Conservation (phyloP, 2,888 invertebrate species). For the Balanococcus diminutus region DNA sequence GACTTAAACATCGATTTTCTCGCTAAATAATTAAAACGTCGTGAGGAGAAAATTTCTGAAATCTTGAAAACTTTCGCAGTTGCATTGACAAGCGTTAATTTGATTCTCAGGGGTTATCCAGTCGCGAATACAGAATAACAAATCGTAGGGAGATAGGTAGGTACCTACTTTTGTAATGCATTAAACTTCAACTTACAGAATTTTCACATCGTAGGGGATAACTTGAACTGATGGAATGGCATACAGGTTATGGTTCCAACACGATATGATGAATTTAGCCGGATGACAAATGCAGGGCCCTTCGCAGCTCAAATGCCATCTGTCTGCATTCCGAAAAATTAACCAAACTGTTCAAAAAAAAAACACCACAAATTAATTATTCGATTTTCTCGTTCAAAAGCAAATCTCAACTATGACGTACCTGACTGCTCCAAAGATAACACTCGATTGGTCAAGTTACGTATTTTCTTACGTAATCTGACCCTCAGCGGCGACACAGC, state of each 20-base stretch:
- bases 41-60: neutral
- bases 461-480: neutral
- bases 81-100: neutral
- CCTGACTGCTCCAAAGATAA: neutral
- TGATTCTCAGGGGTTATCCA: neutral
- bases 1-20: neutral
- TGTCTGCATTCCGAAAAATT: constrained; percentile 63
- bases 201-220: constrained; percentile 68
- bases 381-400: neutral
- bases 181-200: constrained; percentile 16
- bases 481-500: neutral
- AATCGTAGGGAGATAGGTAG: neutral
- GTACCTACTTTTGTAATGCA: neutral
- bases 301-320: constrained; percentile 69
- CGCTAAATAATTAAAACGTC: neutral
- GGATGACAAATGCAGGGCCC: constrained; percentile 72
- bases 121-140: neutral
- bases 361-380: neutral
- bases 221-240: constrained; percentile 69
- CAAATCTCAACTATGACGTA: neutral
- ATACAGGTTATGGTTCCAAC: constrained; percentile 70
- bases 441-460: neutral
- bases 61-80: neutral
- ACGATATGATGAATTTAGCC: constrained; percentile 70
- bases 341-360: constrained; percentile 1